These are phyloP conservation scores for Xestobium rufovillosum DNA, from an alignment of 2,888 invertebrate genomes.

Conservation along the genomic window DNA sequence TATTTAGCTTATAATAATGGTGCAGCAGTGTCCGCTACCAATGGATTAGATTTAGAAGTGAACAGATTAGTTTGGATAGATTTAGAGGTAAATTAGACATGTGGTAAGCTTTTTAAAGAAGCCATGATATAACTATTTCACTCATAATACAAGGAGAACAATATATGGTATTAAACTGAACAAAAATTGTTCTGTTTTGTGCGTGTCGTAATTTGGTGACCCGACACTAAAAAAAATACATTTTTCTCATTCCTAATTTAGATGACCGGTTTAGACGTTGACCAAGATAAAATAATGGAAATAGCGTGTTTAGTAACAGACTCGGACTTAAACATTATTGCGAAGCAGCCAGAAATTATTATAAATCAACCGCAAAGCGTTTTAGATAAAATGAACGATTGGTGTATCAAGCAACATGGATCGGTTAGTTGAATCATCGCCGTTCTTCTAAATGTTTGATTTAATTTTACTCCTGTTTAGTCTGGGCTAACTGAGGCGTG, in stretches of 20 bases:
- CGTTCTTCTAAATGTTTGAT: too few relatives aligned
- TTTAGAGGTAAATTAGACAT: conserved; percentile 48
- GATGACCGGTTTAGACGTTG: conserved; percentile 85
- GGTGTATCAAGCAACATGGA: conserved; percentile 75
- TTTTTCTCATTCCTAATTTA: too few relatives aligned
- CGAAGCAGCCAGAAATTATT: conserved; percentile 66
- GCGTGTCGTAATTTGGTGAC: too few relatives aligned
- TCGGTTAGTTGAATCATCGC: conserved; percentile 54
- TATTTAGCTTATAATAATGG: too few relatives aligned
- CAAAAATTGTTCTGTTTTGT: too few relatives aligned
- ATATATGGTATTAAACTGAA: conserved; percentile 8
- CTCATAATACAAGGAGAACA: not conserved
- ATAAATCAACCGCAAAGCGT: conserved; percentile 69
- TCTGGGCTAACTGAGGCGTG: conserved; percentile 40
- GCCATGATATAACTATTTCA: too few relatives aligned
- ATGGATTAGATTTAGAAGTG: conserved; percentile 33
- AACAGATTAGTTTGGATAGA: conserved; percentile 65
- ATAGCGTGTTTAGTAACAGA: conserved; percentile 87
- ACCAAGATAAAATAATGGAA: conserved; percentile 76
- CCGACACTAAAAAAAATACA: too few relatives aligned
- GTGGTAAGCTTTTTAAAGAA: conserved; percentile 4
- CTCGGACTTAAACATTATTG: conserved; percentile 63
- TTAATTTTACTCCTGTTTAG: not conserved
- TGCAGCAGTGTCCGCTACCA: not conserved
- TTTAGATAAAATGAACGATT: conserved; percentile 71